These are phyloP conservation scores for Poecilia picta DNA, from an alignment of 2,797 vertebrate species.

Conservation along the genomic window DNA sequence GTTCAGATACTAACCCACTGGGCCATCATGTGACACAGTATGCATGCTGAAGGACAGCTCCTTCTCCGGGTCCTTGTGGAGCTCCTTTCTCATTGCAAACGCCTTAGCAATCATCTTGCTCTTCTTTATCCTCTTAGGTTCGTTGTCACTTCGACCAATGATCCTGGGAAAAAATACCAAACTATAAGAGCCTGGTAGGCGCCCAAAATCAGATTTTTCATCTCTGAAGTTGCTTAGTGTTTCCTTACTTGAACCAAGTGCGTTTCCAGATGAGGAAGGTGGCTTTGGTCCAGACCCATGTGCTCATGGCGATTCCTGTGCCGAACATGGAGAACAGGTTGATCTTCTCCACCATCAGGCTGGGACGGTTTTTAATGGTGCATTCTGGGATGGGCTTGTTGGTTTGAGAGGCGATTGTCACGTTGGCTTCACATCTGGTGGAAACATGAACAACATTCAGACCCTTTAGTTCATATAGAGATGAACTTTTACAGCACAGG, in stretches of 20 bases:
- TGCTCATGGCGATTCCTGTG: conserved; percentile 97
- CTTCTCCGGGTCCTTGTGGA: conserved; percentile 92
- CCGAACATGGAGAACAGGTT: conserved; percentile 99
- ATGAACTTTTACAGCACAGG: neutral
- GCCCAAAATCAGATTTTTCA: neutral
- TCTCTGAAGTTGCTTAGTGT: neutral
- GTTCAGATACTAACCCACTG: conserved; percentile 87
- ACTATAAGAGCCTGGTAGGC: neutral
- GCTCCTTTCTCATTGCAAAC: conserved; percentile 93
- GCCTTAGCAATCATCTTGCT: conserved; percentile 99
- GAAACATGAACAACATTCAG: conserved; percentile 15
- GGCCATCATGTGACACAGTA: conserved; percentile 94
- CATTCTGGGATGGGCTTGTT: conserved; percentile 97
- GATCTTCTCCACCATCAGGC: conserved; percentile 97
- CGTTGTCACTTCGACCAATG: conserved; percentile 93
- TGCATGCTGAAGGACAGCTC: conserved; percentile 98
- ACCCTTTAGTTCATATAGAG: neutral
- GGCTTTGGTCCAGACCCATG: conserved; percentile 99
- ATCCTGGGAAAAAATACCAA: conserved; percentile 78
- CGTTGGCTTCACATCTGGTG: conserved; percentile 94
- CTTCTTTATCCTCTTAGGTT: conserved; percentile 97
- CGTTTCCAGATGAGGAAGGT: conserved; percentile 98
- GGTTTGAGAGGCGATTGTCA: conserved; percentile 94
- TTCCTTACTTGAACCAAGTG: conserved; percentile 93
- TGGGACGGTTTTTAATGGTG: conserved; percentile 96